phyloP scores from a whole-genome alignment of 2,888 invertebrate genomes.

The Leptura quadrifasciata region DNA sequence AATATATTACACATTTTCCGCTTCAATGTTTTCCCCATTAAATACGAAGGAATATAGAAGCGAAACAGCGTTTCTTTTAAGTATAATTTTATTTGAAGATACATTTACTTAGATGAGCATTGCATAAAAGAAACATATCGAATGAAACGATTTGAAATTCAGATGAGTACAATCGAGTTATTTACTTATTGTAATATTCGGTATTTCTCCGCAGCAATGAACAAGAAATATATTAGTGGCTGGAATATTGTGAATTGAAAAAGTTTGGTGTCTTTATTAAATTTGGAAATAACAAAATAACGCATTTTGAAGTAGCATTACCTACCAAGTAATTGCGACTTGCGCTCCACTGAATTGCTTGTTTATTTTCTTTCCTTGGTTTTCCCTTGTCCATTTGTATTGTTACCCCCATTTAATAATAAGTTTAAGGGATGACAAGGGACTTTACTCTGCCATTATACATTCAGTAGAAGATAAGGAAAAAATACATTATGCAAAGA shows the following conservation, averaged over 20 bases:
- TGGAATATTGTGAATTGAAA: slow-evolving; percentile 55
- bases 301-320: slow-evolving; percentile 51
- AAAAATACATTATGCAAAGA: slow-evolving; percentile 36
- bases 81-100: slow-evolving; percentile 44
- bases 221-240: slow-evolving; percentile 54
- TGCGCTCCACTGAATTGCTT: slow-evolving; percentile 48
- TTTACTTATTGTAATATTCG: slow-evolving; percentile 51
- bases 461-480: slow-evolving; percentile 25
- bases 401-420: slow-evolving; percentile 32
- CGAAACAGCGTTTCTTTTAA: slow-evolving; percentile 23
- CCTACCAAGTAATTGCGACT: slow-evolving; percentile 47
- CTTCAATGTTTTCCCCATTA: neutral
- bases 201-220: slow-evolving; percentile 48
- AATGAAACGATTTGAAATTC: slow-evolving; percentile 57
- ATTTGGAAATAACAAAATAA: slow-evolving; percentile 57
- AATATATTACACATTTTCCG: neutral
- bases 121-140: slow-evolving; percentile 55
- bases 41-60: slow-evolving; percentile 16
- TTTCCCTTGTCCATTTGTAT: slow-evolving; percentile 37
- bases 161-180: slow-evolving; percentile 59
- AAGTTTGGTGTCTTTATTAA: slow-evolving; percentile 57
- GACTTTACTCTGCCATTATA: slow-evolving; percentile 14
- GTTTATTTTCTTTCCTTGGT: slow-evolving; percentile 46
- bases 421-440: slow-evolving; percentile 14
- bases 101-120: slow-evolving; percentile 41